These are phyloP conservation scores for Lepus townsendii DNA, from an alignment of 2,797 vertebrate genomes.

Conservation along the genomic window DNA sequence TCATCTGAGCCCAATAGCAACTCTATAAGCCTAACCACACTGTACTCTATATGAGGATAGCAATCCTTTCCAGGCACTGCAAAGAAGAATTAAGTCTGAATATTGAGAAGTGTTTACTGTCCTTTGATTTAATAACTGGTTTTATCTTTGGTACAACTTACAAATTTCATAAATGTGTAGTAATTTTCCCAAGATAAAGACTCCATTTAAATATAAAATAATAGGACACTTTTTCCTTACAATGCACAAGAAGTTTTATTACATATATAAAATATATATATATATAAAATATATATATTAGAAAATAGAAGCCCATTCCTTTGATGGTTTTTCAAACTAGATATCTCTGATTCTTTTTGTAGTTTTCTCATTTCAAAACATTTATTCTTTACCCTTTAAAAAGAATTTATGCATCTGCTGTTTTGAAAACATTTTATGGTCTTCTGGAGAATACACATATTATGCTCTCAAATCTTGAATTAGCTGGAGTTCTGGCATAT, in stretches of 20 bases:
- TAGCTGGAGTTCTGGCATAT: slow-evolving; percentile 66
- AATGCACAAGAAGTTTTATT: neutral
- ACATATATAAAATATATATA: neutral
- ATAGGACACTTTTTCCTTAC: neutral
- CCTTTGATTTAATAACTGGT: slow-evolving; percentile 60
- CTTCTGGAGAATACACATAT: slow-evolving; percentile 67
- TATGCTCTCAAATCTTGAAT: slow-evolving; percentile 74
- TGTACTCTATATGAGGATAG: neutral
- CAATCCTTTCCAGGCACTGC: neutral
- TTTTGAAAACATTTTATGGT: slow-evolving; percentile 79
- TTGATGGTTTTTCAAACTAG: slow-evolving; percentile 60
- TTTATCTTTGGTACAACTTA: slow-evolving; percentile 62
- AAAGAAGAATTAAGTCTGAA: slow-evolving; percentile 45
- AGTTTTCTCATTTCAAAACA: slow-evolving; percentile 66
- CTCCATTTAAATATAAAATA: slow-evolving; percentile 58
- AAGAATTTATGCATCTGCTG: slow-evolving; percentile 74
- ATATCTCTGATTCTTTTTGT: slow-evolving; percentile 53
- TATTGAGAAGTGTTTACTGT: slow-evolving; percentile 51
- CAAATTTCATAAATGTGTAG: neutral
- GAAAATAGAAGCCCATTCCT: neutral
- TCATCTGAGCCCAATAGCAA: slow-evolving; percentile 59
- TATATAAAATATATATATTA: slow-evolving; percentile 48
- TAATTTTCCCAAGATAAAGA: slow-evolving; percentile 52
- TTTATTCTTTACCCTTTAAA: slow-evolving; percentile 73
- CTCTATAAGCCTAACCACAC: slow-evolving; percentile 58